Percentiles rank a stretch among this genome's conserved stretches.
Conservation (phyloP, 2,888 invertebrate species). For the Pristionchus exspectatus region DNA sequence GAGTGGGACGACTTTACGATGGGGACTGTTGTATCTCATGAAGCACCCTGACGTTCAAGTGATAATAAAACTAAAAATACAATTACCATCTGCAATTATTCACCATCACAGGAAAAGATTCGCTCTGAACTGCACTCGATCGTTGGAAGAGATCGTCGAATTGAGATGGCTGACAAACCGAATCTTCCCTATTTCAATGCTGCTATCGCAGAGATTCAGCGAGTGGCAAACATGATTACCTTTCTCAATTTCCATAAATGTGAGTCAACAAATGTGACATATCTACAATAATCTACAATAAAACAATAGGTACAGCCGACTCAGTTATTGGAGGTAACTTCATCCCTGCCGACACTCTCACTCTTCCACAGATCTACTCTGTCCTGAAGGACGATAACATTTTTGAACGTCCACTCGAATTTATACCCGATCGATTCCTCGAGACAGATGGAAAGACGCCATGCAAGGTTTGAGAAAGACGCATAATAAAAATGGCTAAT, state of each 20-base stretch:
- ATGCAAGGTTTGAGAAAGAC: constrained; percentile 63
- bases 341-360: neutral
- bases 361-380: constrained; percentile 48
- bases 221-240: constrained; percentile 62
- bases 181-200: constrained; percentile 31
- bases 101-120: constrained; percentile 59
- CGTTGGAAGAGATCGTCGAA: constrained; percentile 59
- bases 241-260: constrained; percentile 54
- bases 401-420: constrained; percentile 60
- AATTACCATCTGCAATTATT: neutral
- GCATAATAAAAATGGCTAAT: no score
- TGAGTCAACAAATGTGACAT: neutral
- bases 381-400: constrained; percentile 59
- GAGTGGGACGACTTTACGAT: constrained; percentile 63
- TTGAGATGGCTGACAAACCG: constrained; percentile 61
- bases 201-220: constrained; percentile 54
- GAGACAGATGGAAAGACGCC: constrained; percentile 60
- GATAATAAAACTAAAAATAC: neutral
- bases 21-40: constrained; percentile 64
- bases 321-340: constrained; percentile 45
- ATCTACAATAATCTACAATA: neutral
- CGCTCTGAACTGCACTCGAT: constrained; percentile 59
- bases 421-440: constrained; percentile 66
- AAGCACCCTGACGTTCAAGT: constrained; percentile 65
- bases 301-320: constrained; percentile 54